A percentile compares a stretch with the other conserved stretches of the same genome.
phyloP scores from a whole-genome alignment of 2,797 vertebrate genomes.

The Acridotheres tristis region DNA sequence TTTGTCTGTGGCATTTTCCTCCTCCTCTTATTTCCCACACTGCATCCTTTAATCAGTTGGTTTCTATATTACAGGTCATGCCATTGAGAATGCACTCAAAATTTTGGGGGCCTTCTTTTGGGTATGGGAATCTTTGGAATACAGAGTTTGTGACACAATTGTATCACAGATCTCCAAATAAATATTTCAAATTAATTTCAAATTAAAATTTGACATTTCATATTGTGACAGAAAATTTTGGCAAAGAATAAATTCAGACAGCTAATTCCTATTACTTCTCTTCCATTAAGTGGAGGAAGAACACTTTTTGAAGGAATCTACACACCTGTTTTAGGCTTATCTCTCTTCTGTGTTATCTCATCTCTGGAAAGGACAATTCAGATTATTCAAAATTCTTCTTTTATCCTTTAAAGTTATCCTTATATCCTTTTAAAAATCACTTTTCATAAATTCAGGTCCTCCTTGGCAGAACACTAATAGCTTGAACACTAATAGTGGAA shows the following conservation, averaged over 20 bases:
- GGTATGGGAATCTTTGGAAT: not conserved
- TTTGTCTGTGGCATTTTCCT: not conserved
- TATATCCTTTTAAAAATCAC: not conserved
- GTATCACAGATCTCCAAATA: not conserved
- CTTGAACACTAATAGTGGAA: not conserved
- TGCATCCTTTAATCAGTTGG: not conserved
- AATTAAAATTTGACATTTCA: not conserved
- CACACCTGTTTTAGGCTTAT: not conserved
- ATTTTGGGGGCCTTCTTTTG: not conserved
- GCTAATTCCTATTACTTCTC: not conserved
- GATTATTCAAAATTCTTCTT: not conserved
- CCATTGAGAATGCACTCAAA: not conserved
- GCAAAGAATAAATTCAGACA: not conserved
- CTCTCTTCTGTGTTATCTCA: not conserved
- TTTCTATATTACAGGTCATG: not conserved
- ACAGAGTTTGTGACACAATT: not conserved
- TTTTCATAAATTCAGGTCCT: not conserved
- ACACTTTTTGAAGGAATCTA: not conserved
- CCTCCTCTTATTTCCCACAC: not conserved
- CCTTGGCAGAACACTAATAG: not conserved
- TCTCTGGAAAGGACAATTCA: not conserved
- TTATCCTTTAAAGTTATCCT: not conserved
- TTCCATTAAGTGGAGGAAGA: not conserved
- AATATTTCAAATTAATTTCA: not conserved
- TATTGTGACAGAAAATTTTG: not conserved